Evolutionary conservation across 2,888 invertebrate genomes (phyloP).

Genomic region (Heliconius ismenius): DNA sequence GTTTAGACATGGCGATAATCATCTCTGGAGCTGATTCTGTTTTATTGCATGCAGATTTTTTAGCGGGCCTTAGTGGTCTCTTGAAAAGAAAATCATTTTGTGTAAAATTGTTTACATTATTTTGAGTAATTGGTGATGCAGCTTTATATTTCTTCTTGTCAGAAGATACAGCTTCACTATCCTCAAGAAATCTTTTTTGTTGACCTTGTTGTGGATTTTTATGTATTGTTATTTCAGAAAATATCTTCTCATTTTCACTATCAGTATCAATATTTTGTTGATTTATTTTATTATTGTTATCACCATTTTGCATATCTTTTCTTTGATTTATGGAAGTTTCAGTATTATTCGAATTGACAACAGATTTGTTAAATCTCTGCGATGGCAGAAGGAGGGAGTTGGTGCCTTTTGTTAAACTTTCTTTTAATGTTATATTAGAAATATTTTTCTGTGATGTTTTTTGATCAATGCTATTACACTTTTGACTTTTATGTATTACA

Average conservation of each 20-base stretch:
- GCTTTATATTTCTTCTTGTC: slow-evolving; percentile 35
- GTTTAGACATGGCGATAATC: slow-evolving; percentile 45
- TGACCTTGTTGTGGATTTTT: slow-evolving; percentile 23
- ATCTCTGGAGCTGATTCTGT: slow-evolving; percentile 39
- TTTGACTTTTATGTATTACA: slow-evolving; percentile 25
- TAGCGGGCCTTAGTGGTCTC: slow-evolving; percentile 36
- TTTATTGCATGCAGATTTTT: slow-evolving; percentile 28
- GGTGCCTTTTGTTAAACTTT: slow-evolving; percentile 58
- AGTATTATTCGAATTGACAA: not conserved
- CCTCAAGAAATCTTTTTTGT: slow-evolving; percentile 34
- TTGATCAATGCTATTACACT: not conserved
- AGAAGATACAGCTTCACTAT: slow-evolving; percentile 25
- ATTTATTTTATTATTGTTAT: slow-evolving; percentile 21
- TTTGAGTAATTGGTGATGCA: slow-evolving; percentile 21
- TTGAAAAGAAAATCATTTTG: slow-evolving; percentile 40
- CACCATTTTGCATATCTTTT: not conserved
- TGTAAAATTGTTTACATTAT: slow-evolving; percentile 13
- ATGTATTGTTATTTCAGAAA: slow-evolving; percentile 32
- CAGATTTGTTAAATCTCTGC: slow-evolving; percentile 62
- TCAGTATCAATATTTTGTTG: slow-evolving; percentile 26
- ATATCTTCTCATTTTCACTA: slow-evolving; percentile 39
- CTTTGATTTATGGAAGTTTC: not conserved
- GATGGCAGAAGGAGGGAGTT: slow-evolving; percentile 56
- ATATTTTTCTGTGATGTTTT: slow-evolving; percentile 36
- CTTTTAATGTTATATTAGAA: slow-evolving; percentile 50